phyloP scores from a whole-genome alignment of 1,140 invertebrate genomes.

The Pararge aegeria region DNA sequence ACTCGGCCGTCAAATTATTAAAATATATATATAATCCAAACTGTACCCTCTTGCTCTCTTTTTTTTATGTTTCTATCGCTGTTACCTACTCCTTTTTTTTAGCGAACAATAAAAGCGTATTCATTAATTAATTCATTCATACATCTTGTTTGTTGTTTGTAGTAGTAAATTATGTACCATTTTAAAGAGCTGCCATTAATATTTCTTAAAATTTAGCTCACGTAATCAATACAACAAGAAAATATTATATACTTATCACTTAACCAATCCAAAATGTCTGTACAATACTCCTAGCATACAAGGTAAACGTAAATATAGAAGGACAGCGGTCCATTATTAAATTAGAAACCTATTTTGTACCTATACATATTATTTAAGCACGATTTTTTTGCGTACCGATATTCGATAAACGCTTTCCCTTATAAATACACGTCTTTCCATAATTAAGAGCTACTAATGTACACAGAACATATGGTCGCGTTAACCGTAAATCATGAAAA shows the following conservation, averaged over 20 bases:
- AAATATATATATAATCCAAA: too few species aligned
- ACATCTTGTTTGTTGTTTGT: too few species aligned
- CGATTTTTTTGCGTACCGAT: constrained; percentile 12
- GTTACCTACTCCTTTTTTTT: too few species aligned
- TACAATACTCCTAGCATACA: constrained; percentile 73
- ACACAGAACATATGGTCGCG: too few species aligned
- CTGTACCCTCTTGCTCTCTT: too few species aligned
- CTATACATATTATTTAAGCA: constrained; percentile 41
- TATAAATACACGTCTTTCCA: neutral
- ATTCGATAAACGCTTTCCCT: neutral
- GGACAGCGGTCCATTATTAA: constrained; percentile 46
- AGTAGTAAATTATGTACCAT: too few species aligned
- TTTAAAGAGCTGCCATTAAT: constrained; percentile 37
- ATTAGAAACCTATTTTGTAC: constrained; percentile 58
- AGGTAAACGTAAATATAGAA: constrained; percentile 48
- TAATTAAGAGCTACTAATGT: neutral
- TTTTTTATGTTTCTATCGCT: too few species aligned
- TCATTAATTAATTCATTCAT: too few species aligned
- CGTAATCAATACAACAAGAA: constrained; percentile 58
- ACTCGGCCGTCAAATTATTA: too few species aligned
- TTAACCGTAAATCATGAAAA: neutral
- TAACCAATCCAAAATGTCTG: constrained; percentile 57
- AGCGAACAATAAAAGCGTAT: too few species aligned
- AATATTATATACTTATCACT: constrained; percentile 51
- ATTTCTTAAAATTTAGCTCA: constrained; percentile 27